Evolutionary conservation across 2,113 vertebrate genomes (phyloP), one percentile per base, ranked within the genome.

Genomic region (Lipophrys pholis): DNA sequence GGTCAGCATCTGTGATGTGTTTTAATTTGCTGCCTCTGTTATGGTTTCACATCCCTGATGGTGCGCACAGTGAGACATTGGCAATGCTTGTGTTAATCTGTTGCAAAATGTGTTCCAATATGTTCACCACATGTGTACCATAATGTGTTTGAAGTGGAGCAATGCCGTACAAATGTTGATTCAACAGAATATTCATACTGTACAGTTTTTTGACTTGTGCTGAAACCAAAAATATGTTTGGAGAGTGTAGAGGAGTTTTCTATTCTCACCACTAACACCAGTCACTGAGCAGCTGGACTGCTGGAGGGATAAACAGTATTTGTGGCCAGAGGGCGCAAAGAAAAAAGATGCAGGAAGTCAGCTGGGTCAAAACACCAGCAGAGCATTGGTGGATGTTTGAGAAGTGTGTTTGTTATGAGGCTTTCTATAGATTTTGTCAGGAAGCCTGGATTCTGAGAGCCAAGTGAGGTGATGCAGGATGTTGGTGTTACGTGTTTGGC

Each of bases 221-320:
- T 73, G 41, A 9, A 40, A 77, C 63, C 46, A 63, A 83, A 76
- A 73, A 56, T 73, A 80, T 66, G 58, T 76, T 80, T 58, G 55
- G 1, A 54, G 36, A 65, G 48, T 30, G 41, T 2, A 11, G 38
- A 4, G 15, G 16, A 14, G 15, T 0, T 5, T 39, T 56, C 46
- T 55, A 39, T 64, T 6, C 8, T 8, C 41, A 49, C 56, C 62
- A 58, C 67, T 30, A 70, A 21, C 42, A 64, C 65, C 40, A 58
- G 73, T 30, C 55, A 0, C 6, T 54, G 35, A 59, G 41, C 66
- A 84, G 60, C 80, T 75, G 73, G 70, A 74, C 49, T 40, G 65
- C 78, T 81, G 62, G 17, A 74, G 76, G 87, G 46, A 87, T 77
- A 74, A 84, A 83, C 57, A 73, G 35, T 50, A 35, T 57, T 71